Evolutionary conservation across 2,888 invertebrate genomes (phyloP), one percentile per base, ranked within the genome.

Genomic region (Cistogaster globosa): DNA sequence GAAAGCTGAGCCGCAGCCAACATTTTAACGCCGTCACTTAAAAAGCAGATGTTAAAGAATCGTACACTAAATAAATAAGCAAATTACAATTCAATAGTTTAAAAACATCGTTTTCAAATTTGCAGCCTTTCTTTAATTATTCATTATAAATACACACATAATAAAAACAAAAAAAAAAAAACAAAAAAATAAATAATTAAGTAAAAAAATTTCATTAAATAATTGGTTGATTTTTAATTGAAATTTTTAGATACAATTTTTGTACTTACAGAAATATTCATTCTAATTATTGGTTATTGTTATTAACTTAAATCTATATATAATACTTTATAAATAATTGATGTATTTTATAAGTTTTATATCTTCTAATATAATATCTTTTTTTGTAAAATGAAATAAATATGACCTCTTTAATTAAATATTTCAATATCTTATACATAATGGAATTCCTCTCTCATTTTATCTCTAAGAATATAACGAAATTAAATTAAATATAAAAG

Each of bases 161-260:
- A 38, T 38, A 11, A 38, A 38, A 38, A 4, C 11, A 38, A 6
- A 32, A 32, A 5, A 32, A 32, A 8, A 26, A 26, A 2, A 26
- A 26, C 4, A 26, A 4, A 2, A 26, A 38, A 5, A 38, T 38
- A 2, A 3, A 42, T 42, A 48, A 14, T n/a, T 14, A 42, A 3
- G 6, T 48, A 55, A 16, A 58, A 18, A 9, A n/a, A 58, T 36
- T n/a, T 32, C 36, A 58, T 58, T 58, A 36, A 58, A 36, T 36
- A 36, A 14, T 36, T 36, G 12, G 42, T 42, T 42, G 12, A 16
- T 36, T 58, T 36, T 36, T 36, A 58, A 58, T 58, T 58, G 3
- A 36, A 58, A 36, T 58, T 58, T 58, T 58, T 58, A 58, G 32
- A 36, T 58, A 36, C 0, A 58, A 58, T 58, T 36, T 58, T 58